Conservation (phyloP, 2,113 vertebrate genomes). For the Turnix velox region DNA sequence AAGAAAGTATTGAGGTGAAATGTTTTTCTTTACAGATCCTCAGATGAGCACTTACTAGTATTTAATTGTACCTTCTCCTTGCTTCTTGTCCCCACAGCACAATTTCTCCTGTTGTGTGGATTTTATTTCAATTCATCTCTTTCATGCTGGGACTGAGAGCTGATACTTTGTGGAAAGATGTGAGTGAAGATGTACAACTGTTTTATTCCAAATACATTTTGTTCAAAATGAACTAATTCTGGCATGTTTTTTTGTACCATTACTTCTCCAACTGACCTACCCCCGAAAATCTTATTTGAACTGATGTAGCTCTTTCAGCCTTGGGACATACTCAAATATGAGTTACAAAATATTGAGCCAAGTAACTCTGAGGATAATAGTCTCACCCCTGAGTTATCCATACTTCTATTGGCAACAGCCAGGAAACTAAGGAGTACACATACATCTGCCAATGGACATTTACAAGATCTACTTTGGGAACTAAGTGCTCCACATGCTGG, state of each 20-base stretch:
- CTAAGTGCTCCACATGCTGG: neutral
- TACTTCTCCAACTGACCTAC: neutral
- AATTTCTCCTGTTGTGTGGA: neutral
- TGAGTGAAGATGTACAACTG: neutral
- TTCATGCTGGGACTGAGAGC: neutral
- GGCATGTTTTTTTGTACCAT: neutral
- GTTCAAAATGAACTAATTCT: conserved; percentile 7
- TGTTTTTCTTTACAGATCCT: neutral
- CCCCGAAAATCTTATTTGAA: neutral
- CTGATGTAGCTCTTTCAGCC: neutral
- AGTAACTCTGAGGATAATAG: neutral
- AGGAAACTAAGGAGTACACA: neutral
- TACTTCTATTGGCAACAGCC: neutral
- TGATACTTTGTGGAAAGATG: neutral
- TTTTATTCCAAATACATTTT: neutral
- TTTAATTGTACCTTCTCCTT: neutral
- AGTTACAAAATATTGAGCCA: neutral
- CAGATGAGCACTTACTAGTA: neutral
- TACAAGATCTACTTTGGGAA: neutral
- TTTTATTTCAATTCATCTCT: neutral
- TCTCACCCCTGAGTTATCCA: neutral
- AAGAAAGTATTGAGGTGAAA: neutral
- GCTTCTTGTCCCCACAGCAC: rapidly evolving
- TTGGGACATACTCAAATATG: neutral
- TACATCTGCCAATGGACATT: neutral